These are phyloP conservation scores for Halesus radiatus DNA, from an alignment of 1,140 invertebrate species.

Conservation along the genomic window DNA sequence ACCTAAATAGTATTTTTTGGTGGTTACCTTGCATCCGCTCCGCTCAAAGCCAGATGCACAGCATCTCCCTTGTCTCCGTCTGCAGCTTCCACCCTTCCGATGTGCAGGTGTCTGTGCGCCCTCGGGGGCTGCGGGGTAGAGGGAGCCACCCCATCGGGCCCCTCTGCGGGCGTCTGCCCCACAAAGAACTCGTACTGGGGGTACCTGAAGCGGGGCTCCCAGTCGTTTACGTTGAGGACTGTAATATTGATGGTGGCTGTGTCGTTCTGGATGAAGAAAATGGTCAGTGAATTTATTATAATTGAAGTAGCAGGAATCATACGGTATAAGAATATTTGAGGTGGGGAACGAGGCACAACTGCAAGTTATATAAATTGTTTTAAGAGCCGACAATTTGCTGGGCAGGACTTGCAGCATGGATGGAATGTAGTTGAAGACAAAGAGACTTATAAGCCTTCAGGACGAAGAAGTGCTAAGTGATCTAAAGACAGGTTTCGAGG, in stretches of 20 bases:
- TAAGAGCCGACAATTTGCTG: no score
- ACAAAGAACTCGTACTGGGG: constrained; percentile 89
- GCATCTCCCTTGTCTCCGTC: constrained; percentile 86
- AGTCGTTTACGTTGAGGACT: constrained; percentile 91
- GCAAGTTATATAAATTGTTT: no score
- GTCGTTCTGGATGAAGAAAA: constrained; percentile 75
- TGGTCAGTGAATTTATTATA: no score
- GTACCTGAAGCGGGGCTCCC: constrained; percentile 91
- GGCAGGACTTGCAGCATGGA: no score
- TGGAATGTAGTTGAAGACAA: no score
- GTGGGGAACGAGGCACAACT: no score
- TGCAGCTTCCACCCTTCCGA: constrained; percentile 81
- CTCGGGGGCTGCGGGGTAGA: constrained; percentile 62
- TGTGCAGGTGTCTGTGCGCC: constrained; percentile 63
- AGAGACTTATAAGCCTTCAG: no score
- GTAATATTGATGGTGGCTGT: constrained; percentile 80
- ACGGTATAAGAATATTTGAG: no score
- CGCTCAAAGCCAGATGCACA: constrained; percentile 78
- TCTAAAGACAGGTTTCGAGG: no score
- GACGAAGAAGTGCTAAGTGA: no score
- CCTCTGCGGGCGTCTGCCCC: constrained; percentile 61
- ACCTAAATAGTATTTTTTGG: no score
- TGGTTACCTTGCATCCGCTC: constrained; percentile 77
- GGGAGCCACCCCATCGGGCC: neutral
- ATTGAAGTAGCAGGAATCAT: no score